Percentiles rank a stretch among this genome's conserved stretches.
These are phyloP conservation scores for Tetropium fuscum DNA, from an alignment of 2,888 invertebrate genomes.

Conservation along the genomic window DNA sequence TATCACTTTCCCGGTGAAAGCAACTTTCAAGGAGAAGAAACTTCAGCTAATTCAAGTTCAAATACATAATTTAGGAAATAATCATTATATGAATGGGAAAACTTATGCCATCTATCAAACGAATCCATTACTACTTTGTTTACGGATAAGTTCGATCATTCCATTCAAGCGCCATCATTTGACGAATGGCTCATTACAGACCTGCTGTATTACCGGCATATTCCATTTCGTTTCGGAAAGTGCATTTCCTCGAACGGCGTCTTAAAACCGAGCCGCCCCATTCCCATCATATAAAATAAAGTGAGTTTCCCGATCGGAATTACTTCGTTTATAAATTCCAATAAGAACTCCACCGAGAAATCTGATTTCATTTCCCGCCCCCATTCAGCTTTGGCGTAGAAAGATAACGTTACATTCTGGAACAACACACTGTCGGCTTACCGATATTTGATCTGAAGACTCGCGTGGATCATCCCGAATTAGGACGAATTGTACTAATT, in stretches of 20 bases:
- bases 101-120: too few relatives aligned
- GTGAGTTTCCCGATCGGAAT: slow-evolving; percentile 56
- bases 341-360: slow-evolving; percentile 40
- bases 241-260: slow-evolving; percentile 14
- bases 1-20: too few relatives aligned
- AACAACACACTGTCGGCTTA: slow-evolving; percentile 12
- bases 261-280: slow-evolving; percentile 39
- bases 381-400: slow-evolving; percentile 26
- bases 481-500: slow-evolving; percentile 1
- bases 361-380: slow-evolving; percentile 45
- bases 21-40: too few relatives aligned
- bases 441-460: slow-evolving; percentile 12
- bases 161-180: too few relatives aligned
- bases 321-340: slow-evolving; percentile 59
- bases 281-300: slow-evolving; percentile 55
- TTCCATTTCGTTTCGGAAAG: slow-evolving; percentile 5
- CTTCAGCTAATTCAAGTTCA: too few relatives aligned
- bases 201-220: too few relatives aligned
- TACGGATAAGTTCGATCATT: too few relatives aligned
- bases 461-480: slow-evolving; percentile 1
- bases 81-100: too few relatives aligned
- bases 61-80: too few relatives aligned
- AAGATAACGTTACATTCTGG: slow-evolving; percentile 5
- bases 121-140: too few relatives aligned
- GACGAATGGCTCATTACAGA: too few relatives aligned